phyloP scores from a whole-genome alignment of 2,113 vertebrate species.

The Podarcis muralis region DNA sequence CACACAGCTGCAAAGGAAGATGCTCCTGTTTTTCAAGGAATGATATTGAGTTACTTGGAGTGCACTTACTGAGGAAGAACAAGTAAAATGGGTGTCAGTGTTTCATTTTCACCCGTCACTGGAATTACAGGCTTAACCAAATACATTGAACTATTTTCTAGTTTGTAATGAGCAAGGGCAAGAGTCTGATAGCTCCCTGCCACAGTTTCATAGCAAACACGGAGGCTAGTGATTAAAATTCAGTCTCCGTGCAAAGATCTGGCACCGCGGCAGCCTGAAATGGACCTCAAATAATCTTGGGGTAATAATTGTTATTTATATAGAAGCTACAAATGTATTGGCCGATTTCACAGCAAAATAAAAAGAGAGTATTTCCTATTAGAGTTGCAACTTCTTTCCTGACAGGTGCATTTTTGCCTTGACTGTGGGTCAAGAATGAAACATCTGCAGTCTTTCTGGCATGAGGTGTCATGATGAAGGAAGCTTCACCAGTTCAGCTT shows the following conservation, averaged over 20 bases:
- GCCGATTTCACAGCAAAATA: background rate
- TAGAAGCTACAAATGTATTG: background rate
- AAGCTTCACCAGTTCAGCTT: background rate
- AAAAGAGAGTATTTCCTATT: background rate
- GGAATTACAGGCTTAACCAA: background rate
- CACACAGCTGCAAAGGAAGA: background rate
- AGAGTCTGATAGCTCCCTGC: background rate
- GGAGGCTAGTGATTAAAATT: constrained; percentile 9
- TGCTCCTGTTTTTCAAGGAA: background rate
- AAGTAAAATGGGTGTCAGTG: background rate
- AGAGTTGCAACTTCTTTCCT: background rate
- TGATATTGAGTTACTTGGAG: background rate
- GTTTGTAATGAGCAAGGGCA: background rate
- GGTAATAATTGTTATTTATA: background rate
- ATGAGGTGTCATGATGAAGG: background rate
- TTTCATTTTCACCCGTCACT: background rate
- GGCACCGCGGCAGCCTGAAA: background rate
- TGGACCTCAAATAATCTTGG: background rate
- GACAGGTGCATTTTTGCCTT: background rate
- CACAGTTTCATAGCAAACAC: constrained; percentile 48
- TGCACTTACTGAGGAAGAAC: background rate
- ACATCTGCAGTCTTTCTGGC: background rate
- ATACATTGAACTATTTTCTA: background rate
- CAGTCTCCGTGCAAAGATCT: background rate
- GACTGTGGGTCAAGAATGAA: background rate